Evolutionary conservation across 2,113 vertebrate species (phyloP), one percentile per base, ranked within the genome.

Genomic region (Calidris pygmaea): DNA sequence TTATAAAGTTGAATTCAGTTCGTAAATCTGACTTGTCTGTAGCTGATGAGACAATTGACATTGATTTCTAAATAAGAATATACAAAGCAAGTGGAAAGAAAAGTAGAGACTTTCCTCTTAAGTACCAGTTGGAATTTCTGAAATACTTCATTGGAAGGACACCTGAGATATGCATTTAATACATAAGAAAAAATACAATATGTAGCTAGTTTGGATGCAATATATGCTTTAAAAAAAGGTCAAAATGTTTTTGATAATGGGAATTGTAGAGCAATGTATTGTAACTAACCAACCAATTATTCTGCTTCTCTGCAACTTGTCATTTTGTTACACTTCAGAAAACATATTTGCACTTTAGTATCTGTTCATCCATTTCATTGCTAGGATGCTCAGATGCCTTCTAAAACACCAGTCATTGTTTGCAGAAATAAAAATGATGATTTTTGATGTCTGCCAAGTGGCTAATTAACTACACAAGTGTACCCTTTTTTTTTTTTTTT

Each of bases 401-500:
- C 55, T 79, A 94, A 84, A 83, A 75, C 83, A 83, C 58, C 60
- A 96, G 70, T 71, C 30, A 63, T 35, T 76, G 22, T 93, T 92
- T 89, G 72, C 52, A 92, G 43, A 85, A 79, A 77, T 34, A 92
- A 90, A 92, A 95, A 60, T 43, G 0, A 62, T 79, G 6, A 37
- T 86, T 70, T 88, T 60, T 95, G 76, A 85, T 82, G 79, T n/a
- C 85, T 91, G 56, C 75, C 78, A 94, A 90, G 43, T 58, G 79
- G 19, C 39, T 94, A 65, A 95, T 88, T 88, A 94, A 74, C 9
- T 2, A 53, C 52, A 58, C 7, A 83, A 73, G 47, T 75, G 68
- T 60, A 72, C 12, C 21, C 65, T 23, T 65, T 27, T 47, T 52
- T 66, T 50, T 26, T 43, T 43, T 43, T 32, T 47, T 52, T 66